Evolutionary conservation across 1,140 invertebrate genomes (phyloP), one percentile per base, ranked within the genome.

Genomic region (Holcopasites calliopsidis): DNA sequence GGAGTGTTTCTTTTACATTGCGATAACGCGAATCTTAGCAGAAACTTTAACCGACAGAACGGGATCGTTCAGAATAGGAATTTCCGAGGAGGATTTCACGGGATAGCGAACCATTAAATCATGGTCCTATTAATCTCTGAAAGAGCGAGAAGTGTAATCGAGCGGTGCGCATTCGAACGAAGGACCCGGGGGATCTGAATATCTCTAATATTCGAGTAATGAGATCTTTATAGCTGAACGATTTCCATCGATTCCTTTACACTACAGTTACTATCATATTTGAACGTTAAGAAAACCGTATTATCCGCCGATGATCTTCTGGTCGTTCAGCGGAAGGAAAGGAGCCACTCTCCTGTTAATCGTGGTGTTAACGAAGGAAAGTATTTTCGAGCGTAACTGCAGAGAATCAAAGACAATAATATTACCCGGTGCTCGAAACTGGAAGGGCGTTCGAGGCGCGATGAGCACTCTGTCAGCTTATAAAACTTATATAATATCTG

Each of bases 401-500:
- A 47, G 11, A 47, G 50, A 60, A 74, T 72, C 40, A 35, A 66
- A 79, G 76, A 73, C 62, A 82, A 71, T 78, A 73, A 64, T 50
- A 42, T 21, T 38, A 10, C 49, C 38, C 38, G 31, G 23, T 31
- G 33, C 38, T 26, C 2, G 55, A 57, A 62, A 35, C 44, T 31
- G 23, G 40, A 76, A 57, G 35, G 49, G 54, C 52, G 66, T 72
- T 72, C 54, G 42, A 49, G 49, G 52, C 33, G 73, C 50, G 61
- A 77, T n/a, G 72, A 77, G 60, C 61, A 50, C 52, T 66, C 52
- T 31, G 69, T 35, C 40, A 49, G 72, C 79, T 85, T 85, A 81
- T 84, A 84, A 81, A 81, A 81, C 79, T 85, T 81, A 68, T 84
- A 81, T 79, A 81, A 84, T 85, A 85, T 85, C 83, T 81, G 23